Evolutionary conservation across 2,113 vertebrate genomes (phyloP).

Genomic region (Zapornia atra): DNA sequence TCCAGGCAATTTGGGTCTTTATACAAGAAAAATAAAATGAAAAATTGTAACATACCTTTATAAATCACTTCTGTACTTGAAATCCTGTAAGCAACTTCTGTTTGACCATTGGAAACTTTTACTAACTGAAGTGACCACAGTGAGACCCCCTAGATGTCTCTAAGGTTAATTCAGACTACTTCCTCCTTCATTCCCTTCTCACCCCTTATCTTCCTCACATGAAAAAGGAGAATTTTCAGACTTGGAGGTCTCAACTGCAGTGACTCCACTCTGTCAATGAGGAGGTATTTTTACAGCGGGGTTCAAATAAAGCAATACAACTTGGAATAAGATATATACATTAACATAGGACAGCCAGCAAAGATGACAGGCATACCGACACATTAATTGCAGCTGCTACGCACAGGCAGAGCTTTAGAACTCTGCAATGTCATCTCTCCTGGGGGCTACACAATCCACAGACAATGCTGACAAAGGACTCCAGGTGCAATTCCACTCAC

Average conservation of each 20-base stretch:
- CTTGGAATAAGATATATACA: not conserved
- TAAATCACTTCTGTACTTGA: not conserved
- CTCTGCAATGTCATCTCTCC: not conserved
- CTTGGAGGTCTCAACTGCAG: not conserved
- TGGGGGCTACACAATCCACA: not conserved
- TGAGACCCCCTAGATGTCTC: not conserved
- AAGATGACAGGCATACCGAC: not conserved
- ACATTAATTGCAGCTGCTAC: not conserved
- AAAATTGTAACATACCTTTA: not conserved
- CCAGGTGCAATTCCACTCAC: not conserved
- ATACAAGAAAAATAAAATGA: not conserved
- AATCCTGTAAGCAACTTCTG: not conserved
- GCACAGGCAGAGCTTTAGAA: not conserved
- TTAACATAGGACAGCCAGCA: not conserved
- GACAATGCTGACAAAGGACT: not conserved
- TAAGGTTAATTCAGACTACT: not conserved
- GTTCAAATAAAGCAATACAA: not conserved
- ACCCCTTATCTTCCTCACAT: not conserved
- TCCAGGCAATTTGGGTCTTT: not conserved
- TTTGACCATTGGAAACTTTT: not conserved
- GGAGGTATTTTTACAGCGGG: not conserved
- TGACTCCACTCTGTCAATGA: not conserved
- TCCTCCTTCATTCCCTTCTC: not conserved
- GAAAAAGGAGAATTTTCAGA: not conserved
- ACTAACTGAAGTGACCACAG: not conserved